These are phyloP conservation scores for Galerucella pusilla DNA, from an alignment of 2,888 invertebrate genomes.

Conservation along the genomic window DNA sequence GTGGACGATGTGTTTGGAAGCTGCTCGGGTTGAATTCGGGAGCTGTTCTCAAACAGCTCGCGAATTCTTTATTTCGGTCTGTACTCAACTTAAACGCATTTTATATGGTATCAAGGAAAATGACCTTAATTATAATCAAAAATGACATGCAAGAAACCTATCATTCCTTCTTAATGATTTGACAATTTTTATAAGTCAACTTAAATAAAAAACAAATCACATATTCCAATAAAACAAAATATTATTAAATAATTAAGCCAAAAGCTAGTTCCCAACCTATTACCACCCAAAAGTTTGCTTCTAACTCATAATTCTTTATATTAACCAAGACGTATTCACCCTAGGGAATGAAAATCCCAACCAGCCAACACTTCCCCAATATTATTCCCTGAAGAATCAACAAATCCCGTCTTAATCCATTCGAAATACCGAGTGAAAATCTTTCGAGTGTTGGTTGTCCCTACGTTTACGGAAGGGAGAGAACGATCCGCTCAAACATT, in stretches of 20 bases:
- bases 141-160: no score
- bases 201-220: no score
- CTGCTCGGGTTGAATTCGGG: no score
- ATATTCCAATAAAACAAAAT: no score
- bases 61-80: no score
- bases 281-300: not conserved
- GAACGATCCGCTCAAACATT: not conserved
- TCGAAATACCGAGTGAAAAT: not conserved
- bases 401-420: constrained; percentile 9
- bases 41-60: no score
- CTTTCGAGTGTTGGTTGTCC: not conserved
- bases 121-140: no score
- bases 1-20: no score
- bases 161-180: no score
- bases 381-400: constrained; percentile 3
- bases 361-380: constrained; percentile 4
- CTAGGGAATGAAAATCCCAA: not conserved
- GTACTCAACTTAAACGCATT: no score
- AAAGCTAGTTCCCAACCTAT: not conserved
- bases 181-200: no score
- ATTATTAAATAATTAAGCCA: not conserved
- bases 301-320: not conserved
- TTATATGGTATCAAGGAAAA: no score
- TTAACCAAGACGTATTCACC: not conserved
- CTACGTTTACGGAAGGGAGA: not conserved